A percentile compares a stretch with the other conserved stretches of the same genome.
These are phyloP conservation scores for Ceratina australensis DNA, from an alignment of 1,140 invertebrate species.

Conservation along the genomic window DNA sequence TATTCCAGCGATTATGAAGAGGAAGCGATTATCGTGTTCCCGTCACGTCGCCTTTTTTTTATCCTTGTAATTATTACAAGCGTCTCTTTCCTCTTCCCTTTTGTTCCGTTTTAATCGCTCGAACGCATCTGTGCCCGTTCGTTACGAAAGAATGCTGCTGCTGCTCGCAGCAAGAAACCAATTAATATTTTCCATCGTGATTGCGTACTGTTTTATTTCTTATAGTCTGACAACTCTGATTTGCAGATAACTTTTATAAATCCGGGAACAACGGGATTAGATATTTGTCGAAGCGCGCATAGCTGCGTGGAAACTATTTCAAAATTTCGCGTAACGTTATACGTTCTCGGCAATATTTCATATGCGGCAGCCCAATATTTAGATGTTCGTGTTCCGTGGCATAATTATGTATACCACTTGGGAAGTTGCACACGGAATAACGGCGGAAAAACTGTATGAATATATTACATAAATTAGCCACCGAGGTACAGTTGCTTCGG, in stretches of 20 bases:
- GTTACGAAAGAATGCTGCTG: no score
- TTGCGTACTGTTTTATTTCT: no score
- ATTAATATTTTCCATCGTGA: no score
- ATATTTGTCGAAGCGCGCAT: no score
- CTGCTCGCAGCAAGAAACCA: no score
- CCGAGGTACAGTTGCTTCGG: no score
- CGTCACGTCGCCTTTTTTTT: neutral
- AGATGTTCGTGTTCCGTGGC: neutral
- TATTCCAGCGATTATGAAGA: conserved; percentile 1
- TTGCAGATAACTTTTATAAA: no score
- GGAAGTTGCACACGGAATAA: neutral
- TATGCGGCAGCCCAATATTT: neutral
- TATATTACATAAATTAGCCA: neutral
- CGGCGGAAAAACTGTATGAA: neutral
- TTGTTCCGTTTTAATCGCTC: neutral
- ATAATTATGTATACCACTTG: neutral
- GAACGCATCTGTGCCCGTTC: no score
- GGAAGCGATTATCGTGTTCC: neutral
- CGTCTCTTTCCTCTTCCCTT: neutral
- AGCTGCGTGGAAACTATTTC: no score
- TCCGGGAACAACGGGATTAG: no score
- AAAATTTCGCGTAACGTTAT: neutral
- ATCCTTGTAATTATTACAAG: neutral
- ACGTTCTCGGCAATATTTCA: neutral
- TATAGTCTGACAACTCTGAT: no score